Evolutionary conservation across 2,797 vertebrate species (phyloP).

Genomic region (Glossophaga mutica): DNA sequence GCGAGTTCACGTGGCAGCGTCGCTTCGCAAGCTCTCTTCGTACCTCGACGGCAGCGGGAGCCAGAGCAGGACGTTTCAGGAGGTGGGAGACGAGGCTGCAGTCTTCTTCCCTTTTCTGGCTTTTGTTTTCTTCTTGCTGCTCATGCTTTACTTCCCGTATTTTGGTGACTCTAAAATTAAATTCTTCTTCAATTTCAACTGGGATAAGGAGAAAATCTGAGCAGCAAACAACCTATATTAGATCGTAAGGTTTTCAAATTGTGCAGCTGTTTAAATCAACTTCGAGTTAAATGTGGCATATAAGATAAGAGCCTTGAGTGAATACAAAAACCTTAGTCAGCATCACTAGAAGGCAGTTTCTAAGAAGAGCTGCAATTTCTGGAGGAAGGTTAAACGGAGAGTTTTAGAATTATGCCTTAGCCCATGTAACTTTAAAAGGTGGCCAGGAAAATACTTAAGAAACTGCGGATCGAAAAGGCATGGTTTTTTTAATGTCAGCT

Average conservation of each 20-base stretch:
- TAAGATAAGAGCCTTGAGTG: constrained; percentile 35
- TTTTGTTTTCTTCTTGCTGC: neutral
- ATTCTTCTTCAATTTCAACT: neutral
- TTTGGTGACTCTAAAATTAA: constrained; percentile 10
- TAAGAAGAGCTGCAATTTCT: neutral
- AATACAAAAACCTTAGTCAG: neutral
- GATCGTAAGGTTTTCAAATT: neutral
- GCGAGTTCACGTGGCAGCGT: constrained; percentile 77
- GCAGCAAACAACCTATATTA: neutral
- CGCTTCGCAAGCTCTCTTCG: constrained; percentile 83
- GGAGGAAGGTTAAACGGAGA: neutral
- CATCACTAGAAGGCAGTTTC: neutral
- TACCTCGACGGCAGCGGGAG: constrained; percentile 84
- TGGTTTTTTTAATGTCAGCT: neutral
- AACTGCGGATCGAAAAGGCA: neutral
- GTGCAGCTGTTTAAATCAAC: constrained; percentile 14
- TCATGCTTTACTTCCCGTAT: neutral
- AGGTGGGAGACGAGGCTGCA: constrained; percentile 83
- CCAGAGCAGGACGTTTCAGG: constrained; percentile 90
- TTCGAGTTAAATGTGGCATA: neutral
- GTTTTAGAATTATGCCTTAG: constrained; percentile 28
- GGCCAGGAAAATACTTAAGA: neutral
- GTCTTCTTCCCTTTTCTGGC: neutral
- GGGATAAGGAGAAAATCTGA: neutral
- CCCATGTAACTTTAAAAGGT: constrained; percentile 9